Conservation (phyloP, 1,140 invertebrate species). For the Drosophila mauritiana region DNA sequence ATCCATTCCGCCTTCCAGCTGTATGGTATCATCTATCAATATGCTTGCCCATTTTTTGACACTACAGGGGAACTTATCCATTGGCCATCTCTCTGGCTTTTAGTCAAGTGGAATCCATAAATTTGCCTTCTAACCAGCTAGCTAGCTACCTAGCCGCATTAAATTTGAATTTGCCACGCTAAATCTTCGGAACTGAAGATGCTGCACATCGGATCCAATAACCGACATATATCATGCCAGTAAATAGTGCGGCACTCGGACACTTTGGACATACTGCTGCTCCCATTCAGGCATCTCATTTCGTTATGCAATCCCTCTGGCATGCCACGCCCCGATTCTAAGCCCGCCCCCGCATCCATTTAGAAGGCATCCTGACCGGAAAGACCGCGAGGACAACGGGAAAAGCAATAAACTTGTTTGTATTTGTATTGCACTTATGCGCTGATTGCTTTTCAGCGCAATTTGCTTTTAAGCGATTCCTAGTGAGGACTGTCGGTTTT, state of each 20-base stretch:
- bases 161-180: slow-evolving; percentile 15
- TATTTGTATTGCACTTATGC: slow-evolving; percentile 73
- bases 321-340: too few relatives aligned
- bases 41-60: neutral
- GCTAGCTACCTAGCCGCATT: neutral
- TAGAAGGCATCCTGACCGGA: slow-evolving; percentile 37
- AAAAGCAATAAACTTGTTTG: slow-evolving; percentile 72
- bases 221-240: slow-evolving; percentile 21
- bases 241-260: slow-evolving; percentile 17
- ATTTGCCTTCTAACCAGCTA: neutral
- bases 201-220: slow-evolving; percentile 11
- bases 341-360: neutral
- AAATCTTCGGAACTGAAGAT: slow-evolving; percentile 3
- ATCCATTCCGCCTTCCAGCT: neutral
- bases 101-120: slow-evolving; percentile 15
- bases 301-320: slow-evolving; percentile 18
- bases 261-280: slow-evolving; percentile 7
- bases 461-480: slow-evolving; percentile 65
- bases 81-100: neutral
- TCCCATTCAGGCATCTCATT: slow-evolving; percentile 29
- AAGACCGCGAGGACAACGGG: slow-evolving; percentile 46
- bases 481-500: slow-evolving; percentile 18
- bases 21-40: neutral
- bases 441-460: slow-evolving; percentile 71
- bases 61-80: neutral